Evolutionary conservation across 2,113 vertebrate species (phyloP), one percentile per base, ranked within the genome.

Genomic region (Puma concolor): DNA sequence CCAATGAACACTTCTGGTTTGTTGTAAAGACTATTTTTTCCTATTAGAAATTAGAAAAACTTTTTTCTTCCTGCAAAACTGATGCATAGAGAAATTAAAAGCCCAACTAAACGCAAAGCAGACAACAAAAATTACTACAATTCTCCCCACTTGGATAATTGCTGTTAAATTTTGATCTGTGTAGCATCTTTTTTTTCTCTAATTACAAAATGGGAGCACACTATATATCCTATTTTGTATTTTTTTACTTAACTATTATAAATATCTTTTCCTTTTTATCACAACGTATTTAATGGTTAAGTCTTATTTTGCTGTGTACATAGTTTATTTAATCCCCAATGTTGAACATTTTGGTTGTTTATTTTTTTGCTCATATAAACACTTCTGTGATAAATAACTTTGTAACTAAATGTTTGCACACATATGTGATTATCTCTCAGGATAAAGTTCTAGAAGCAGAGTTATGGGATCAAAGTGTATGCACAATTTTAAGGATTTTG

Each of bases 311-410:
- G 0, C 63, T 95, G 31, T 87, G 64, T 86, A 41, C 38, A 94
- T 88, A 77, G 76, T 79, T 92, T 66, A 88, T 88, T 88, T 44
- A 50, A 41, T 90, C 54, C 6, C 29, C n/a, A 72, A 9, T 79
- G 41, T 33, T 94, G 74, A 2, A 79, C 5, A 67, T 88, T 95
- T 88, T 80, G 11, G 33, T 72, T 93, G 11, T 44, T 96, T 64
- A 17, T 74, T 88, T 77, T 91, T 96, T 88, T 82, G 44, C 31
- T 84, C 52, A 64, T 94, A 63, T 91, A 91, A 87, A 72, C n/a
- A 64, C 41, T 54, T 96, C 38, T 91, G n/a, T 81, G 54, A 81
- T 52, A 93, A 92, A 74, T 84, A 95, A 88, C 27, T 48, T 88
- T 77, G n/a, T 57, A 95, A 66, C 29, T 71, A 96, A 64, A 84